Base-by-base conservation (phyloP, 2,888 invertebrate genomes). In the Himalopsyche kuldschensis region DNA sequence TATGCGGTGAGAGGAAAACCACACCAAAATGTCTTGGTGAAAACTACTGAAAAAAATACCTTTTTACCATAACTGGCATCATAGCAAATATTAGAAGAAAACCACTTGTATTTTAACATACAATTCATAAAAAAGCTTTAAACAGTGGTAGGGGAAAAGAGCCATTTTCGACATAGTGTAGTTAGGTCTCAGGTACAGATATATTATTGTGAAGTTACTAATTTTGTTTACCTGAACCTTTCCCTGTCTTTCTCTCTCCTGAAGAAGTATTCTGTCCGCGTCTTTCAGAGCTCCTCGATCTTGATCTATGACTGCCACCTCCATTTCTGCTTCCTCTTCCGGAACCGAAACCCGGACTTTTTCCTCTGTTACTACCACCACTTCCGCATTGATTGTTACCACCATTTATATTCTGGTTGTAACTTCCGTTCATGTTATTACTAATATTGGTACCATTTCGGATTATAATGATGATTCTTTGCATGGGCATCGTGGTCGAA, bases 211-310 rank as follows among this genome's bases (percentile, higher is more conserved):
- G n/a, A n/a, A n/a, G n/a, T n/a, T n/a, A n/a, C n/a, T n/a, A n/a
- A n/a, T n/a, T n/a, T n/a, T n/a, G n/a, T n/a, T 35, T 32, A 86
- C 84, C 86, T 24, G 63, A 82, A 31, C 83, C 77, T 81, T 84
- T 86, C 32, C 32, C 75, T 75, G 76, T 78, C 46, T 86, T 86
- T 69, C 83, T 86, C 75, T 86, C 86, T 63, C 80, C 81, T n/a
- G 86, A 86, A 15, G 84, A 82, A 17, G 84, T 82, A 31, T 83
- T 76, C 17, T 47, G 83, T 55, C 81, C 83, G 27, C 80, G 80
- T 41, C 84, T 81, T 31, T 86, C 86, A 17, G 86, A 86, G 30
- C 84, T 85, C 55, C 84, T 85, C 20, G 85, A 85, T 55, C 83
- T 84, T 0, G 84, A 85, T 41, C 85, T 35, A 48, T 84, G 84